phyloP scores from a whole-genome alignment of 2,797 vertebrate species.

The Sphenodon punctatus region DNA sequence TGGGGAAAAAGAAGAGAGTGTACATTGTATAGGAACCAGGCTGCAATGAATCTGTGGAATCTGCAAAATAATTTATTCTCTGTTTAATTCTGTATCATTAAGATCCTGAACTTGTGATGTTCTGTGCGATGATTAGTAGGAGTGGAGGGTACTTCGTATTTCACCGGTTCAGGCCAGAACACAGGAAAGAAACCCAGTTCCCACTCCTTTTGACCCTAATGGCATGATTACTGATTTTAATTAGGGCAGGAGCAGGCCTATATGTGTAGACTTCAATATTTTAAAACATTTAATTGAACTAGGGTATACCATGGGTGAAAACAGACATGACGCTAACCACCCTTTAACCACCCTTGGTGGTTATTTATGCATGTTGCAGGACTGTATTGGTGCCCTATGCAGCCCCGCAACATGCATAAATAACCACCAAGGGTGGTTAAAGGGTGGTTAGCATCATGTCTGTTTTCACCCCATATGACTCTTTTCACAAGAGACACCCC shows the following conservation, averaged over 20 bases:
- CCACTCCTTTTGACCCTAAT: not conserved
- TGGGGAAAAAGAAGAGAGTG: slow-evolving; percentile 25
- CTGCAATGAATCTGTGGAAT: slow-evolving; percentile 35
- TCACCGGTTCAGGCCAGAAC: not conserved
- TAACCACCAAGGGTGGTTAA: too few relatives aligned
- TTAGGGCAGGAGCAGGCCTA: not conserved
- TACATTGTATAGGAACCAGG: slow-evolving; percentile 25
- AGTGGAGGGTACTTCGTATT: not conserved
- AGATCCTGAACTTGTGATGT: not conserved
- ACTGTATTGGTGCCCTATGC: too few relatives aligned
- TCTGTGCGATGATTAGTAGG: not conserved
- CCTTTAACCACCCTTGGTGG: too few relatives aligned
- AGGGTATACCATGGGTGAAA: too few relatives aligned
- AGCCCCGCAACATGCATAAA: too few relatives aligned
- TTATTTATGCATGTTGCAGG: too few relatives aligned
- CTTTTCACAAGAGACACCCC: too few relatives aligned
- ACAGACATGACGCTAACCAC: too few relatives aligned
- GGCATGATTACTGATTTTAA: not conserved
- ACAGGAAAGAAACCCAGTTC: not conserved
- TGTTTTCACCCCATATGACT: too few relatives aligned
- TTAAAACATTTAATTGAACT: too few relatives aligned
- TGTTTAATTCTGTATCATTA: slow-evolving; percentile 32
- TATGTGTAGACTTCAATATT: not conserved
- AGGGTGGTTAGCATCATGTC: too few relatives aligned
- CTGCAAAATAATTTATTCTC: slow-evolving; percentile 24